Conservation (phyloP, 92 coral and sea anemone genomes). For the Epizoanthus stellaris region DNA sequence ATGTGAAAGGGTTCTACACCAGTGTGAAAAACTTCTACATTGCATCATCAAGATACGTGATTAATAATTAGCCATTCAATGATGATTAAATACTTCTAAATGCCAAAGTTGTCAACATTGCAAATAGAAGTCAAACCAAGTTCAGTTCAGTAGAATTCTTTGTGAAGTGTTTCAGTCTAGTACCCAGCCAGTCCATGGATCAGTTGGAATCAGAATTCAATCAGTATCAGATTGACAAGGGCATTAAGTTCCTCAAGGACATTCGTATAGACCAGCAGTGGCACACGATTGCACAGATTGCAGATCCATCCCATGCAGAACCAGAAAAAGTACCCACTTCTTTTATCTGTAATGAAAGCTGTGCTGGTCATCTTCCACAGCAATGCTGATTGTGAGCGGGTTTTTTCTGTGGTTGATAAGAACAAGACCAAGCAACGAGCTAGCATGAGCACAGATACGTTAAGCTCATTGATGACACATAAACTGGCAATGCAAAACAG, state of each 20-base stretch:
- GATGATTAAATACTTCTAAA: background rate
- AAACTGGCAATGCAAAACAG: too few relatives aligned
- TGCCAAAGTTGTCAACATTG: background rate
- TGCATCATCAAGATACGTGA: background rate
- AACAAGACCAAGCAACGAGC: background rate
- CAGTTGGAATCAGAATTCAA: background rate
- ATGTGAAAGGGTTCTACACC: too few relatives aligned
- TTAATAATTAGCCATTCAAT: background rate
- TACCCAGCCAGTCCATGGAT: background rate
- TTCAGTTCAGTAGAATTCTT: background rate
- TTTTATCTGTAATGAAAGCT: background rate
- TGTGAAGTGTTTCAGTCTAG: background rate
- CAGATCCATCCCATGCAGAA: background rate
- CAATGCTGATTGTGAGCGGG: slow-evolving; percentile 1
- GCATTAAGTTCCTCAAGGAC: background rate
- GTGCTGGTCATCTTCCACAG: background rate
- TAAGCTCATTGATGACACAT: background rate
- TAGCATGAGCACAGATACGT: background rate
- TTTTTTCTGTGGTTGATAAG: background rate
- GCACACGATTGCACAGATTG: background rate
- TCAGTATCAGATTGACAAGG: background rate
- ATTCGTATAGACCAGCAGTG: background rate
- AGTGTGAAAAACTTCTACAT: too few relatives aligned
- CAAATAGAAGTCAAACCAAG: background rate
- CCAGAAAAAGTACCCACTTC: too few relatives aligned